Percentiles rank a stretch among this genome's conserved stretches.
Evolutionary conservation across 2,113 vertebrate species (phyloP).

Genomic region (Oceanites oceanicus): DNA sequence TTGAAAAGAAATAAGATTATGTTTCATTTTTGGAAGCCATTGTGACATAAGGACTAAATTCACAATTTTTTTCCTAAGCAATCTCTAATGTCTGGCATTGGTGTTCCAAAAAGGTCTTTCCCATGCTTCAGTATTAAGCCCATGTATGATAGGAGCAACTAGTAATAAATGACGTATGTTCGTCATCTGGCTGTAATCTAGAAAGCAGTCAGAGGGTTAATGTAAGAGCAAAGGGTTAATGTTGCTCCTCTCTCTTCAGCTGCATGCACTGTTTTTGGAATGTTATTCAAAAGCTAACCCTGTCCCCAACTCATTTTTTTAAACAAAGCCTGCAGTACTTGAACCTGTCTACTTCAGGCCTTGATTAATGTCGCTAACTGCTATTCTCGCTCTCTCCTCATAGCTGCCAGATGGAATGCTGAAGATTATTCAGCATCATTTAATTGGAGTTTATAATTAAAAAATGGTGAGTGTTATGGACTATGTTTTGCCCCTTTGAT

Average conservation of each 20-base stretch:
- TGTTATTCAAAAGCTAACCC: neutral
- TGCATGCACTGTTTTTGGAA: neutral
- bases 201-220: neutral
- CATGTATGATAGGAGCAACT: neutral
- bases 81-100: neutral
- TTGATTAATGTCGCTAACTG: constrained; percentile 54
- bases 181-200: neutral
- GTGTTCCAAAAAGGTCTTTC: neutral
- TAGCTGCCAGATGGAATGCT: constrained; percentile 50
- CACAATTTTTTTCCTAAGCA: neutral
- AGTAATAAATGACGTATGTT: neutral
- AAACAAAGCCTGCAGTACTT: constrained; percentile 21
- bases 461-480: constrained; percentile 9
- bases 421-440: constrained; percentile 52
- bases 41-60: neutral
- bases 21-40: neutral
- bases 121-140: neutral
- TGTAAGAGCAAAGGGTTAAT: neutral
- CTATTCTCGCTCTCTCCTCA: constrained; percentile 1
- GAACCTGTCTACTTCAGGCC: constrained; percentile 49
- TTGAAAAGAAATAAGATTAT: neutral
- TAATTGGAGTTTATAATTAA: constrained; percentile 67
- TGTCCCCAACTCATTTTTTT: neutral
- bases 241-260: neutral
- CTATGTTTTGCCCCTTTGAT: constrained; percentile 4